A percentile compares a stretch with the other conserved stretches of the same genome.
These are phyloP conservation scores for Coccyzus lansbergi DNA, from an alignment of 2,797 vertebrate genomes.

Conservation along the genomic window DNA sequence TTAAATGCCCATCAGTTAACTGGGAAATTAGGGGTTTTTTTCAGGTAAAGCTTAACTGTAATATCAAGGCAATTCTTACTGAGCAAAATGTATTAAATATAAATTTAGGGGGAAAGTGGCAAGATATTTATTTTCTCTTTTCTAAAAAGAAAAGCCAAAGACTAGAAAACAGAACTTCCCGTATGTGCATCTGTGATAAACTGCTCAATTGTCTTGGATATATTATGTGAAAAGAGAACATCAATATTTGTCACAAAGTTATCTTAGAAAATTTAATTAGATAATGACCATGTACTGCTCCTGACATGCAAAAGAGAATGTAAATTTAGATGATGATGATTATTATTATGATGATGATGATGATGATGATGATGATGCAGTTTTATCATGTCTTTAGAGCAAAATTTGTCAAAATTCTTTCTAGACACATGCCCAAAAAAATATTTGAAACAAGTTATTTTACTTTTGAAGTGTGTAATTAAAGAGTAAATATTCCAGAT, in stretches of 20 bases:
- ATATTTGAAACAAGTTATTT: conserved; percentile 4
- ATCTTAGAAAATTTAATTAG: neutral
- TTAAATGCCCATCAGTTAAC: neutral
- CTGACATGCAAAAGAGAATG: neutral
- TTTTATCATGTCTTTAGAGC: neutral
- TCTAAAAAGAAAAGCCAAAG: neutral
- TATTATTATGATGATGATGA: neutral
- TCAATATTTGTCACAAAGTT: neutral
- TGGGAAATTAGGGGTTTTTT: neutral
- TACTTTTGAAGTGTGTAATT: conserved; percentile 12
- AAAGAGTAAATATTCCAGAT: conserved; percentile 17
- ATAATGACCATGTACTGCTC: neutral
- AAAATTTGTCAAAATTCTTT: neutral
- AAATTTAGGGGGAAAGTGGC: neutral
- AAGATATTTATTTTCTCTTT: neutral
- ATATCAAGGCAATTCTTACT: neutral
- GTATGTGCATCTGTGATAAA: neutral
- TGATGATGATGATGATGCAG: neutral
- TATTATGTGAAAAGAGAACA: neutral
- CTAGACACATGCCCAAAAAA: neutral
- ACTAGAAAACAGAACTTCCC: neutral
- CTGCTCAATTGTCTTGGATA: neutral
- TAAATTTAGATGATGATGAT: neutral
- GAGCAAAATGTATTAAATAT: neutral
- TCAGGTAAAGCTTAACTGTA: neutral